Percentiles rank a stretch among this genome's conserved stretches.
Evolutionary conservation across 2,888 invertebrate species (phyloP).

Genomic region (Drosophila mimetica): DNA sequence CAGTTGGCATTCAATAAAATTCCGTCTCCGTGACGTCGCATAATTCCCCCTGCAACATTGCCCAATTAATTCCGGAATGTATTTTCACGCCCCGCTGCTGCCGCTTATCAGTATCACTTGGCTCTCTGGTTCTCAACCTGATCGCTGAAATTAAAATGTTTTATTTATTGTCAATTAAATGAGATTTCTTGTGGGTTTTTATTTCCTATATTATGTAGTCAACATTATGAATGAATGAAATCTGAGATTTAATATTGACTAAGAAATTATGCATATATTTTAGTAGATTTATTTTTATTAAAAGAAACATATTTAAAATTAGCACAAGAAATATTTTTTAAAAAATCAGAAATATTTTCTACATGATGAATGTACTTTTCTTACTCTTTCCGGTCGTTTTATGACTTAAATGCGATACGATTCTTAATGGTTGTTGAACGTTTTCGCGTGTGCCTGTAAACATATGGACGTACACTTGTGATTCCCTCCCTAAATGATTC

Average conservation of each 20-base stretch:
- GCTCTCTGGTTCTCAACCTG: slow-evolving; percentile 18
- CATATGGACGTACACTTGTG: slow-evolving; percentile 32
- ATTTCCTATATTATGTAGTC: not conserved
- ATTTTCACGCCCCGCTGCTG: slow-evolving; percentile 54
- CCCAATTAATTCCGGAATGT: slow-evolving; percentile 35
- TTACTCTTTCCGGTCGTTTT: slow-evolving; percentile 7
- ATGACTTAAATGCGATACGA: slow-evolving; percentile 30
- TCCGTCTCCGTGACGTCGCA: slow-evolving; percentile 60
- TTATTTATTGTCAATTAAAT: slow-evolving; percentile 15
- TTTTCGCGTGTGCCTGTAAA: slow-evolving; percentile 1
- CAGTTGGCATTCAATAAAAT: slow-evolving; percentile 45
- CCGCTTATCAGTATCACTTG: slow-evolving; percentile 52
- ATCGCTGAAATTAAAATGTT: slow-evolving; percentile 10
- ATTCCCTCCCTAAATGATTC: slow-evolving; percentile 26
- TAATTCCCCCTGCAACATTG: slow-evolving; percentile 32
- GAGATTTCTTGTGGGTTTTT: not conserved
- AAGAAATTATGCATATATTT: not conserved
- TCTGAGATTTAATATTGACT: not conserved
- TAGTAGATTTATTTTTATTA: not conserved
- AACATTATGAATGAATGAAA: not conserved
- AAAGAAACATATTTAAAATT: too few relatives aligned
- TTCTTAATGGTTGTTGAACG: slow-evolving; percentile 21
- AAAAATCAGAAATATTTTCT: not conserved
- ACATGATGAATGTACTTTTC: not conserved
- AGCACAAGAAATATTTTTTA: not conserved